Conservation (phyloP, 2,113 vertebrate genomes). For the Fukomys damarensis region DNA sequence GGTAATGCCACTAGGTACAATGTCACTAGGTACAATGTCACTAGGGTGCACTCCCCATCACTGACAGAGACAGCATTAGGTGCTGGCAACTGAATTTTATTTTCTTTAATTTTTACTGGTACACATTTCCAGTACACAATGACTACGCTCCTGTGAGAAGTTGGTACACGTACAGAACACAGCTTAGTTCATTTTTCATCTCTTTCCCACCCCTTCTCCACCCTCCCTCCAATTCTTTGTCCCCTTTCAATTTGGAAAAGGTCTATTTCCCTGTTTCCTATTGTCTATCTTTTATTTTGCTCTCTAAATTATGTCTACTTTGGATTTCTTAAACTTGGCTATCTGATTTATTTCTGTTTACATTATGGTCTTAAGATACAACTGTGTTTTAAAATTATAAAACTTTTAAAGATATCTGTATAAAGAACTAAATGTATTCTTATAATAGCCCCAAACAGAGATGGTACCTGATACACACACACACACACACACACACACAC, state of each 20-base stretch:
- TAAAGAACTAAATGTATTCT: constrained; percentile 14
- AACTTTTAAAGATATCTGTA: neutral
- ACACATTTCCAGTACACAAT: neutral
- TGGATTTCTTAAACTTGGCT: neutral
- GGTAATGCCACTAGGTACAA: too few relatives aligned
- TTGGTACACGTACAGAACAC: neutral
- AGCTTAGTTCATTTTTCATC: neutral
- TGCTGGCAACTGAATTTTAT: neutral
- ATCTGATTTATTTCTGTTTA: neutral
- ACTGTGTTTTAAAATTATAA: constrained; percentile 20
- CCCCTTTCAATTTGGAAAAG: neutral
- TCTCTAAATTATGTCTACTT: neutral
- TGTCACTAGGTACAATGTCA: too few relatives aligned
- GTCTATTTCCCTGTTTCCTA: neutral
- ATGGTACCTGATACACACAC: neutral
- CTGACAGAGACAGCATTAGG: too few relatives aligned
- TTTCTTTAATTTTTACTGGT: neutral
- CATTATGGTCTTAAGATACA: neutral
- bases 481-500: neutral
- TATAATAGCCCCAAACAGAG: constrained; percentile 28
- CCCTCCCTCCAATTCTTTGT: neutral
- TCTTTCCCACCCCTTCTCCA: neutral
- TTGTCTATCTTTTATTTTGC: too few relatives aligned
- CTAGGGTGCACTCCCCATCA: too few relatives aligned
- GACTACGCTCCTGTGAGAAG: neutral